Evolutionary conservation across 2,113 vertebrate species (phyloP).

Genomic region (Pseudonaja textilis): DNA sequence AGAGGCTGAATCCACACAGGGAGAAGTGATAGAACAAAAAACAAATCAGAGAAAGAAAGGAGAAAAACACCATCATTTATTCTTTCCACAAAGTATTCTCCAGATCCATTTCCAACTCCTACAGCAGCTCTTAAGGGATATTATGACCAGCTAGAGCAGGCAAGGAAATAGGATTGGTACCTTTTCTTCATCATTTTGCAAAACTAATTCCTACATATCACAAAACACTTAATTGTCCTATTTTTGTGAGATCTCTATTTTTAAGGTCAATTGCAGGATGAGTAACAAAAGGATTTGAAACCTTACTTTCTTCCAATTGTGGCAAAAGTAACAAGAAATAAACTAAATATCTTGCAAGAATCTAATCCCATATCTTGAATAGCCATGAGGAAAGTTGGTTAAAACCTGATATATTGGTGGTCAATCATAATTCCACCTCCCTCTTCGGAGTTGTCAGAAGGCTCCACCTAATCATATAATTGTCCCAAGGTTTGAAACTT

Average conservation of each 20-base stretch:
- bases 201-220: neutral
- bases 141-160: neutral
- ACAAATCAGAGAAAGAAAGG: neutral
- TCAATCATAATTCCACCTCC: neutral
- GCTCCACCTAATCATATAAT: constrained; percentile 14
- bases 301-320: neutral
- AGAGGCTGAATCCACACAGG: constrained; percentile 58
- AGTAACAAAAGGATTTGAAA: constrained; percentile 8
- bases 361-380: neutral
- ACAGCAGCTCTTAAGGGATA: neutral
- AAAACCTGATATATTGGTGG: neutral
- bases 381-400: neutral
- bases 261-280: neutral
- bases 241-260: neutral
- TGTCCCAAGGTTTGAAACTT: constrained; percentile 12
- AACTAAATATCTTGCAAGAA: neutral
- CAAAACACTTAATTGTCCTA: neutral
- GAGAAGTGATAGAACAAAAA: constrained; percentile 55
- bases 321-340: neutral
- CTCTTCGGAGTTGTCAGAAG: neutral
- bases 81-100: neutral
- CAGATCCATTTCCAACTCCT: neutral
- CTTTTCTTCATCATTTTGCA: constrained; percentile 5
- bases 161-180: neutral
- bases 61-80: neutral